A percentile compares a stretch with the other conserved stretches of the same genome.
These are phyloP conservation scores for Umimayanthus chanpuru DNA, from an alignment of 92 coral and sea anemone genomes.

Conservation along the genomic window DNA sequence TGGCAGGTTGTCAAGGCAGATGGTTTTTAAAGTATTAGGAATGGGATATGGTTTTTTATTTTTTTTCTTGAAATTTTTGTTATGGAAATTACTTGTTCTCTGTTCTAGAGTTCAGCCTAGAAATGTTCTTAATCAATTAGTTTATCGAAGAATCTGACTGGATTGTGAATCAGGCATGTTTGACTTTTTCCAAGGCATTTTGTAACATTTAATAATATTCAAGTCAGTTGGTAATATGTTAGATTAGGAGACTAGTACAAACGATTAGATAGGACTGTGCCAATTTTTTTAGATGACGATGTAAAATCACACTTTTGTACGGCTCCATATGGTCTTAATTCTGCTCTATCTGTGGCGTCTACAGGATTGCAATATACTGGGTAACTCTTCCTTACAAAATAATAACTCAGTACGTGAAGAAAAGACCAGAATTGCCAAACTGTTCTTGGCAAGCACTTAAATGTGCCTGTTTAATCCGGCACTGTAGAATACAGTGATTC, in stretches of 20 bases:
- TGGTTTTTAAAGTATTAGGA: too few species aligned
- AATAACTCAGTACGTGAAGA: not conserved
- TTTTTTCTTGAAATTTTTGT: not conserved
- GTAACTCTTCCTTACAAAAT: not conserved
- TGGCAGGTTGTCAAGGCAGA: not conserved
- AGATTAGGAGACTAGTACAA: not conserved
- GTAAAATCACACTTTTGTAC: too few species aligned
- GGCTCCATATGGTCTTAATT: too few species aligned
- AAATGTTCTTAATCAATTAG: not conserved
- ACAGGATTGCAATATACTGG: conserved; percentile 12
- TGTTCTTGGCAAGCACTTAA: not conserved
- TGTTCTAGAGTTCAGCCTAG: not conserved
- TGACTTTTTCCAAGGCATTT: not conserved
- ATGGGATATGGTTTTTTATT: not conserved
- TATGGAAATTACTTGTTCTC: not conserved
- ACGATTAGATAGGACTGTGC: not conserved
- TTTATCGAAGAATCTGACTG: not conserved
- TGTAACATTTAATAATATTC: too few species aligned
- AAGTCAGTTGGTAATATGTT: not conserved
- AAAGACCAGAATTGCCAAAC: too few species aligned
- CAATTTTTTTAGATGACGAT: not conserved
- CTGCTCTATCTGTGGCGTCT: not conserved
- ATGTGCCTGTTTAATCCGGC: not conserved
- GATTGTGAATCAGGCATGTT: not conserved
- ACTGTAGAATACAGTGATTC: not conserved